Conservation (phyloP, 2,113 vertebrate species). For the Hirundichthys speculiger region DNA sequence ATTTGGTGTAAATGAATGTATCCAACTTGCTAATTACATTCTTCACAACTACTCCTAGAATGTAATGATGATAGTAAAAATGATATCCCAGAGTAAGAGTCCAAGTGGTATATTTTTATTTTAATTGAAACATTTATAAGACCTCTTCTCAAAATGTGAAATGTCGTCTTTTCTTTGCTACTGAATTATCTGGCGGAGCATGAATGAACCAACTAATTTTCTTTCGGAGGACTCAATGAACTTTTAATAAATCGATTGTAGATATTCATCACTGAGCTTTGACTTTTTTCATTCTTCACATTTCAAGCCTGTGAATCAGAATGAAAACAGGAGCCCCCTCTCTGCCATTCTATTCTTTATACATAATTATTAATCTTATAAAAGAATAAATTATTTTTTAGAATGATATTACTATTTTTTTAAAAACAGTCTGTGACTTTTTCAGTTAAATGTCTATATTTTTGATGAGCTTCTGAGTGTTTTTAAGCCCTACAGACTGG, state of each 20-base stretch:
- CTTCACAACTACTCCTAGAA: slow-evolving; percentile 1
- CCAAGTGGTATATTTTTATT: slow-evolving; percentile 26
- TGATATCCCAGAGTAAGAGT: slow-evolving; percentile 13
- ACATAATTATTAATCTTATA: not conserved
- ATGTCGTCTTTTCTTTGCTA: slow-evolving; percentile 31
- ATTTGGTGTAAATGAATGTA: slow-evolving; percentile 13
- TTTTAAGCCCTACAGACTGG: too few species aligned
- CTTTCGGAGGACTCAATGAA: slow-evolving; percentile 35
- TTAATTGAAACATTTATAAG: slow-evolving; percentile 50
- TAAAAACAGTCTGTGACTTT: too few species aligned
- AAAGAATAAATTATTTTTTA: too few species aligned
- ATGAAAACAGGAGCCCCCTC: not conserved
- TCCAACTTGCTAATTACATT: slow-evolving; percentile 9
- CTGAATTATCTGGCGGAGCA: slow-evolving; percentile 34
- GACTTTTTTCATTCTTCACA: slow-evolving; percentile 40
- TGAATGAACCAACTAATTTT: slow-evolving; percentile 47
- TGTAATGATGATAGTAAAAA: not conserved
- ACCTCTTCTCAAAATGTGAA: slow-evolving; percentile 12
- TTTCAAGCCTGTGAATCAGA: not conserved
- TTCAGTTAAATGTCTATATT: too few species aligned
- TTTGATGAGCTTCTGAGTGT: too few species aligned
- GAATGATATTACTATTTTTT: too few species aligned
- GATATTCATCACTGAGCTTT: slow-evolving; percentile 39
- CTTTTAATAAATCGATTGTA: slow-evolving; percentile 56
- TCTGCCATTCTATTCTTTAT: not conserved